phyloP scores from a whole-genome alignment of 2,113 vertebrate species.

The Entomyzon cyanotis region DNA sequence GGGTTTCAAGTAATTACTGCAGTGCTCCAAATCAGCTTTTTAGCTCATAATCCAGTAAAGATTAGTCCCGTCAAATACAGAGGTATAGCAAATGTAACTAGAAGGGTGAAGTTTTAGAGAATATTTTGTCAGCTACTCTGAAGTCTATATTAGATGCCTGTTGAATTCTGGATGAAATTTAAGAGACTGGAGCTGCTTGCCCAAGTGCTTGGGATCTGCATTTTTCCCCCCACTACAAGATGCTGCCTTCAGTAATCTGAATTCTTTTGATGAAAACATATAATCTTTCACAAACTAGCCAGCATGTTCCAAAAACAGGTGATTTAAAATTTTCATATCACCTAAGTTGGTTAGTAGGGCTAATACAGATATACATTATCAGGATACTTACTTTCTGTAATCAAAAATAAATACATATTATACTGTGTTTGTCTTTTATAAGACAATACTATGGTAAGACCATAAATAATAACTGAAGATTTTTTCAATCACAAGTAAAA shows the following conservation, averaged over 20 bases:
- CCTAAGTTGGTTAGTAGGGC: background rate
- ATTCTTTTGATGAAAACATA: background rate
- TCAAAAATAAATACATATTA: background rate
- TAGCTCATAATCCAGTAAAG: background rate
- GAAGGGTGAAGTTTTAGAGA: too few species aligned
- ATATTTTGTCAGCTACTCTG: too few species aligned
- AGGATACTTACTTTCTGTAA: background rate
- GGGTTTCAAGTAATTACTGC: background rate
- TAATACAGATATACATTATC: background rate
- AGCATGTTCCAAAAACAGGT: fast-evolving
- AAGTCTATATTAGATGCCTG: background rate
- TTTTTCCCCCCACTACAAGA: background rate
- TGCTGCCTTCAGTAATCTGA: background rate
- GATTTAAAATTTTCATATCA: background rate
- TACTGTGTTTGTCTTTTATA: too few species aligned
- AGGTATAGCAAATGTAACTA: background rate
- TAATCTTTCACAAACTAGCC: background rate
- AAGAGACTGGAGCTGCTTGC: background rate
- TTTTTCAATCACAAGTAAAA: background rate
- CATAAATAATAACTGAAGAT: background rate
- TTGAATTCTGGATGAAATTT: background rate
- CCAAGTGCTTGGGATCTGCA: background rate
- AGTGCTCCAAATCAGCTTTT: background rate
- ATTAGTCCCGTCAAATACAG: background rate
- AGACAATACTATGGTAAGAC: background rate